Conservation (phyloP, 2,888 invertebrate species). For the Pinctada fucata region DNA sequence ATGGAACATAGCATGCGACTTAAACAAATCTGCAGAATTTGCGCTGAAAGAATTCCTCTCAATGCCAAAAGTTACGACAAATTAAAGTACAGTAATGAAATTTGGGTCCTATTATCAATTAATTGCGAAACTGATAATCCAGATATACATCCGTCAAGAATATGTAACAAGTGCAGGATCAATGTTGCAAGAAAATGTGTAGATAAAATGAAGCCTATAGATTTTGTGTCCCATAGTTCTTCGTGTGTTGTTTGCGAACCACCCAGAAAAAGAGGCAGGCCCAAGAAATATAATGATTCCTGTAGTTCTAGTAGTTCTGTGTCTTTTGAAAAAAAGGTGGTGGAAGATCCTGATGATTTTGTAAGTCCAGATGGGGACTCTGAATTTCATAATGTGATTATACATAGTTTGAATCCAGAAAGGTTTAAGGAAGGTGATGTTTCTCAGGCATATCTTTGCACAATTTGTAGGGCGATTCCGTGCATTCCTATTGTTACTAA, state of each 20-base stretch:
- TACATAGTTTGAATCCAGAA: constrained; percentile 4
- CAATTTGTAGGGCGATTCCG: constrained; percentile 5
- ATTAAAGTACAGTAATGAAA: background rate
- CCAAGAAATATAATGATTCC: background rate
- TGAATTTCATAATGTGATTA: constrained; percentile 7
- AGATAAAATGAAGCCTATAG: background rate
- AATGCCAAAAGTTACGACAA: background rate
- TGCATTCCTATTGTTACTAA: background rate
- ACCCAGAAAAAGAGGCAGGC: background rate
- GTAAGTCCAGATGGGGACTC: background rate
- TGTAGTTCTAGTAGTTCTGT: background rate
- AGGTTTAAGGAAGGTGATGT: too few species aligned
- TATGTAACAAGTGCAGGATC: background rate
- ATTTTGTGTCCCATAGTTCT: background rate
- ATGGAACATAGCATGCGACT: too few species aligned
- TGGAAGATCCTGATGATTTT: background rate
- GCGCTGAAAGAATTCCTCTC: background rate
- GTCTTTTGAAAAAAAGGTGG: too few species aligned
- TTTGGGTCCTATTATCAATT: background rate
- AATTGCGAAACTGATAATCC: background rate
- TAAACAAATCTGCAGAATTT: background rate
- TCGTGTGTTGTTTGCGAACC: background rate
- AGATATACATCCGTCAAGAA: background rate
- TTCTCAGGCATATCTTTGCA: background rate
- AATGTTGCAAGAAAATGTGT: background rate